A percentile compares a stretch with the other conserved stretches of the same genome.
Evolutionary conservation across 1,140 invertebrate species (phyloP).

Genomic region (Aradophagus sp.): DNA sequence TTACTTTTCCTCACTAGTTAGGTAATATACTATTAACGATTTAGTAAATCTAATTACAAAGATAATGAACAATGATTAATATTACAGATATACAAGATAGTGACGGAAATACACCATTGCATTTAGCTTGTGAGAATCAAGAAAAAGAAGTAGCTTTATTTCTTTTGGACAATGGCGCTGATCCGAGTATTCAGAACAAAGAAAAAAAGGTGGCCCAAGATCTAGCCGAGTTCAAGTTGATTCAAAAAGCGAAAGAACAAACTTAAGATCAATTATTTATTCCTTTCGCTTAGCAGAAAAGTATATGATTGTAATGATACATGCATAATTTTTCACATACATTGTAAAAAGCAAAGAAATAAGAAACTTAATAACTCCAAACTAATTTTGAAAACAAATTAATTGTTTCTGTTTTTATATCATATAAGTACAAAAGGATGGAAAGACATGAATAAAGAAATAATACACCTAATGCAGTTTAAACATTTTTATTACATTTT

Average conservation of each 20-base stretch:
- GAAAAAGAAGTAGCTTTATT: conserved; percentile 81
- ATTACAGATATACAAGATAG: conserved; percentile 64
- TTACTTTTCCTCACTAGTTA: no score
- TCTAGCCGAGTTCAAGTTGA: conserved; percentile 73
- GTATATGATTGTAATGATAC: no score
- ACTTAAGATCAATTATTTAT: no score
- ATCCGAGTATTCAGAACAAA: conserved; percentile 76
- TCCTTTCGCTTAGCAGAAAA: no score
- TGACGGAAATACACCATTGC: conserved; percentile 82
- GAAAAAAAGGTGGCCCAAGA: conserved; percentile 83
- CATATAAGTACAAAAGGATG: conserved; percentile 28
- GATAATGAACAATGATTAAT: no score
- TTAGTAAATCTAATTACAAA: no score
- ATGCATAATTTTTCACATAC: no score
- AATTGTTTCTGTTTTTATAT: no score
- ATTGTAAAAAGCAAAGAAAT: no score
- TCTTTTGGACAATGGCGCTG: conserved; percentile 81
- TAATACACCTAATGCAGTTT: conserved; percentile 19
- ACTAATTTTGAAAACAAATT: no score
- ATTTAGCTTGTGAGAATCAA: conserved; percentile 90
- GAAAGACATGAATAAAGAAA: conserved; percentile 2
- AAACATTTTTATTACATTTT: conserved; percentile 67
- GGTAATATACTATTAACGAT: no score
- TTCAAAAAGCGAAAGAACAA: neutral
- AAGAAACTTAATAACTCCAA: no score